Evolutionary conservation across 2,113 vertebrate genomes (phyloP), one percentile per base, ranked within the genome.

Genomic region (Macrotis lagotis): DNA sequence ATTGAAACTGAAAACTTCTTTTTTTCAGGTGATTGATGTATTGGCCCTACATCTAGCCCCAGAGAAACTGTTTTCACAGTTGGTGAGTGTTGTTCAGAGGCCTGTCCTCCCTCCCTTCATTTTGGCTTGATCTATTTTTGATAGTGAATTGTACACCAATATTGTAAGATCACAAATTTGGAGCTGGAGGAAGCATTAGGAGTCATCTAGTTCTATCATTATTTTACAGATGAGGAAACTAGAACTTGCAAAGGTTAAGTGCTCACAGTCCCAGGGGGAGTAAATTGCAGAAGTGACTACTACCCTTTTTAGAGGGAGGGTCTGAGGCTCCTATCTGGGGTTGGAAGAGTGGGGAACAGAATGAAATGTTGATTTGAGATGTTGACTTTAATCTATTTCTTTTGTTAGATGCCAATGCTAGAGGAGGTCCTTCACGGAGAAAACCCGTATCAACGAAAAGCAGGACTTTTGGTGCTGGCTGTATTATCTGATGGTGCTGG

Each of bases 401-500:
- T 90, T 0, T 89, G 49, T 44, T 94, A 99, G 99, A 98, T 99
- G 96, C 99, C 99, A 7, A 97, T 99, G 94, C 96, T 98, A 93
- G 98, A 99, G 92, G 96, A 98, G 8, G 99, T 98, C 59, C 98
- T 99, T 53, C 90, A 96, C 93, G 99, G 98, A 93, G 96, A 98
- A 31, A 98, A 97, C 83, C 99, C 99, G 0, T 99, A 99, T 93
- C 98, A 99, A 91, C 99, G 98, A 66, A 99, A 99, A 96, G 99
- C 99, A 0, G 99, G 99, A 3, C 98, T 99, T 50, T 98, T 99
- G 98, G 99, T 99, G 91, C 96, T 99, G n/a, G 99, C 99, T 0
- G 99, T 99, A 55, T 96, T 99, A 94, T 99, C 99, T 0, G 99
- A 99, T 90, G 99, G 99, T 94, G 99, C 99, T 95, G 99, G 99